Percentiles rank a stretch among this genome's conserved stretches.
These are phyloP conservation scores for Aleiodes alternator DNA, from an alignment of 2,888 invertebrate genomes.

Conservation along the genomic window DNA sequence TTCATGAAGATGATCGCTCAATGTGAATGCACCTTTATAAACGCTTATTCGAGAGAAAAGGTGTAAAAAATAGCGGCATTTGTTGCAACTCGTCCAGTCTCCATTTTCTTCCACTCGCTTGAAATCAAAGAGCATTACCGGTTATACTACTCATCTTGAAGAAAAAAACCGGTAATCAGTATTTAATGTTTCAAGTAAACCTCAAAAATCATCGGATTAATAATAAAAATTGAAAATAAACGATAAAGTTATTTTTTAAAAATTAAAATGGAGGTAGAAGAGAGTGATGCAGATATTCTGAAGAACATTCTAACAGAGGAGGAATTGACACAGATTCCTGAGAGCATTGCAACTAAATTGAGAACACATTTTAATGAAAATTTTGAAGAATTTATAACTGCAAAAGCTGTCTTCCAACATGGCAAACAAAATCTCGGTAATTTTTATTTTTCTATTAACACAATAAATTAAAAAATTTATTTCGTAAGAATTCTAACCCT, in stretches of 20 bases:
- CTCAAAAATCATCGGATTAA: background rate
- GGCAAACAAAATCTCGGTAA: slow-evolving; percentile 81
- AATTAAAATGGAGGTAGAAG: slow-evolving; percentile 71
- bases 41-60: too few relatives aligned
- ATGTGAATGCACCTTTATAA: too few relatives aligned
- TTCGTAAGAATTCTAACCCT: slow-evolving; percentile 7
- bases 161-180: background rate
- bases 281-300: slow-evolving; percentile 72
- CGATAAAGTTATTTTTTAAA: background rate
- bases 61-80: background rate
- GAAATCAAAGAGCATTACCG: slow-evolving; percentile 7
- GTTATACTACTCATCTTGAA: background rate
- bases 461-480: slow-evolving; percentile 43
- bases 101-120: slow-evolving; percentile 16
- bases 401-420: slow-evolving; percentile 85
- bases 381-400: slow-evolving; percentile 84
- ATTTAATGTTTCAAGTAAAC: slow-evolving; percentile 7
- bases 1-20: too few relatives aligned
- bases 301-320: slow-evolving; percentile 76
- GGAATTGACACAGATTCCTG: slow-evolving; percentile 78
- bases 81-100: background rate
- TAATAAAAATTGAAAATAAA: background rate
- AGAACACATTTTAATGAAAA: slow-evolving; percentile 79
- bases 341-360: slow-evolving; percentile 79
- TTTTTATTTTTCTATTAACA: slow-evolving; percentile 44